Base-by-base conservation (phyloP, 2,797 vertebrate species). In the Coccyzus lansbergi region DNA sequence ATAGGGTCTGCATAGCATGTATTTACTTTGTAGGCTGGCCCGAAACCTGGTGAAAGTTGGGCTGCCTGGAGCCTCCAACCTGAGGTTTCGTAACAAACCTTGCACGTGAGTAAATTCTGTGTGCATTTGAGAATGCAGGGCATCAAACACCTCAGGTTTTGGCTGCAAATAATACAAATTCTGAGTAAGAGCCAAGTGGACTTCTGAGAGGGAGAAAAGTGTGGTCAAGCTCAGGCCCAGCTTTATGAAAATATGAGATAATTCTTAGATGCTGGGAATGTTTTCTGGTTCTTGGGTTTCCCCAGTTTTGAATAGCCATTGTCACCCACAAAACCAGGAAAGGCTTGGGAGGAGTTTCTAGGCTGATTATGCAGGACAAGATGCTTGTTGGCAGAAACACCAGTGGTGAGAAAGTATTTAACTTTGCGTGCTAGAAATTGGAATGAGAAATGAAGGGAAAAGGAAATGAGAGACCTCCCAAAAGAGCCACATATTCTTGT, bases 161-260 rank as follows among this genome's bases (percentile, higher is more conserved):
- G 51, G 25, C n/a, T 83, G 64, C 42, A 64, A 78, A 44, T 42
- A 48, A 29, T 55, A 19, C 12, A 58, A 60, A 53, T 16, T 58
- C 34, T 10, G 51, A 76, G 10, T 79, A 52, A 85, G 60, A 84
- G 42, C 21, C 38, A 67, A 34, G 51, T 59, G 59, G 31, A 26
- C 17, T 84, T 79, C 13, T 17, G 0, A 2, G 4, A 14, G 5
- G 16, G 5, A 4, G 2, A 1, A 0, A 33, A 48, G 9, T 17
- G 34, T 26, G 52, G 14, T 78, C 29, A 58, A 3, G 49, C 28
- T 83, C 34, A 18, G 16, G 15, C 21, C 33, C 5, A 5, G 49
- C 81, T 85, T 67, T 83, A 7, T 81, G 53, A 82, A 22, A 80
- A 44, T 46, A 34, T 12, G 22, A 69, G 42, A 34, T n/a, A 58